Percentiles rank a stretch among this genome's conserved stretches.
These are phyloP conservation scores for Schizopygopsis pylzovi DNA, from an alignment of 2,797 vertebrate species.

Conservation along the genomic window DNA sequence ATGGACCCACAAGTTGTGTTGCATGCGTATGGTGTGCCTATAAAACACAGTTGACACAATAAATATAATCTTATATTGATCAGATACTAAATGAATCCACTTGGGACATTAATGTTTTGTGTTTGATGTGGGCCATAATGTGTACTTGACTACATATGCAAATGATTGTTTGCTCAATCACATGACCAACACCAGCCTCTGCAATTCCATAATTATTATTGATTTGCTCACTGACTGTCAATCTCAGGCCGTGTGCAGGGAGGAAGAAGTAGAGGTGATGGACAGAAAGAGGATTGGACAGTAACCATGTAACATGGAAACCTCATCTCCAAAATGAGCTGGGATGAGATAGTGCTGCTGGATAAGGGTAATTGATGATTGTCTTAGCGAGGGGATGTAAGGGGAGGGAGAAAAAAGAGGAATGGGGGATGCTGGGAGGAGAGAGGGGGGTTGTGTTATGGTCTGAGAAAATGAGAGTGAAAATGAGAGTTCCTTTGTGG, in stretches of 20 bases:
- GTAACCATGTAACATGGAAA: conserved; percentile 88
- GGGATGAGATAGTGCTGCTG: conserved; percentile 88
- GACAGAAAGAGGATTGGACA: conserved; percentile 92
- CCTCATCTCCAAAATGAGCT: conserved; percentile 91
- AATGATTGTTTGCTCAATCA: conserved; percentile 80
- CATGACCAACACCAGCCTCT: conserved; percentile 83
- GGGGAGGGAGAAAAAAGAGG: conserved; percentile 46
- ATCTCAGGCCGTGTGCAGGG: conserved; percentile 79
- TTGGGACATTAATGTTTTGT: conserved; percentile 35
- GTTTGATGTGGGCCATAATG: conserved; percentile 31
- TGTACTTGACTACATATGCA: conserved; percentile 66
- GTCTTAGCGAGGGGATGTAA: conserved; percentile 79
- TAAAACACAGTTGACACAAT: neutral
- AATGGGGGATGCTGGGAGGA: conserved; percentile 39
- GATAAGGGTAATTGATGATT: conserved; percentile 97
- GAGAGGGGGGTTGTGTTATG: conserved; percentile 53
- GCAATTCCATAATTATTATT: conserved; percentile 96
- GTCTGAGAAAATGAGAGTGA: conserved; percentile 69
- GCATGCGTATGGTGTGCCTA: neutral
- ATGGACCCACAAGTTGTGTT: neutral
- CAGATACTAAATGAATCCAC: conserved; percentile 20
- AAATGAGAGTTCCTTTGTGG: conserved; percentile 68
- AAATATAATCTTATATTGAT: conserved; percentile 37
- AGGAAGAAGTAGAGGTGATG: conserved; percentile 83
- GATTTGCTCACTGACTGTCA: conserved; percentile 93